These are phyloP conservation scores for Siniperca obscura DNA, from an alignment of 2,797 vertebrate genomes.

Conservation along the genomic window DNA sequence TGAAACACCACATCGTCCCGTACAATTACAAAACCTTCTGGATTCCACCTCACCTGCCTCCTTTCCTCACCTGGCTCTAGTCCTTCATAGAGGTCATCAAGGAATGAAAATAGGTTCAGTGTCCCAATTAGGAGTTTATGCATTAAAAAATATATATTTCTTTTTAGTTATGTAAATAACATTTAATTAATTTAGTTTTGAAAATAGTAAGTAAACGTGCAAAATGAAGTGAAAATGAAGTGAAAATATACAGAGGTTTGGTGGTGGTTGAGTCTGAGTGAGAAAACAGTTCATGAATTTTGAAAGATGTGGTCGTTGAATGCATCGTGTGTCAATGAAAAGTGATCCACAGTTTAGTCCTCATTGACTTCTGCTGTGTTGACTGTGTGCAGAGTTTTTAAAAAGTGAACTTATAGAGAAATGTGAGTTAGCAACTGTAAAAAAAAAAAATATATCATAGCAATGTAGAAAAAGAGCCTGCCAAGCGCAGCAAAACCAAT, in stretches of 20 bases:
- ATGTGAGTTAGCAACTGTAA: neutral
- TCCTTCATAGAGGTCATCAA: neutral
- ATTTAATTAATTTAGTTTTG: too few species aligned
- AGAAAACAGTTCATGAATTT: too few species aligned
- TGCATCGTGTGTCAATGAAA: neutral
- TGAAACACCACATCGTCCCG: neutral
- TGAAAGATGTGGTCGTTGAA: neutral
- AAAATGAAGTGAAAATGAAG: neutral
- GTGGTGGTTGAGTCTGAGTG: neutral
- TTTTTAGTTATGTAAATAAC: too few species aligned
- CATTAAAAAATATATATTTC: too few species aligned
- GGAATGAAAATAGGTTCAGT: neutral
- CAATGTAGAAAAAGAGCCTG: constrained; percentile 69
- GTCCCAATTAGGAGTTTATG: too few species aligned
- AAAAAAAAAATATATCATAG: too few species aligned
- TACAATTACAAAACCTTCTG: neutral
- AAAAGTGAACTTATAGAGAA: neutral
- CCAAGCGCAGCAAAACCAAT: constrained; percentile 83
- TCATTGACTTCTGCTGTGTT: neutral
- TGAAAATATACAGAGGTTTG: neutral
- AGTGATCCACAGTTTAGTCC: neutral
- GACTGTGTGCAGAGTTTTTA: neutral
- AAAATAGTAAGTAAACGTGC: too few species aligned
- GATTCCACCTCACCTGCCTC: neutral
- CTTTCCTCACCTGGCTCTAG: neutral